These are phyloP conservation scores for Platycheirus albimanus DNA, from an alignment of 2,888 invertebrate species.

Conservation along the genomic window DNA sequence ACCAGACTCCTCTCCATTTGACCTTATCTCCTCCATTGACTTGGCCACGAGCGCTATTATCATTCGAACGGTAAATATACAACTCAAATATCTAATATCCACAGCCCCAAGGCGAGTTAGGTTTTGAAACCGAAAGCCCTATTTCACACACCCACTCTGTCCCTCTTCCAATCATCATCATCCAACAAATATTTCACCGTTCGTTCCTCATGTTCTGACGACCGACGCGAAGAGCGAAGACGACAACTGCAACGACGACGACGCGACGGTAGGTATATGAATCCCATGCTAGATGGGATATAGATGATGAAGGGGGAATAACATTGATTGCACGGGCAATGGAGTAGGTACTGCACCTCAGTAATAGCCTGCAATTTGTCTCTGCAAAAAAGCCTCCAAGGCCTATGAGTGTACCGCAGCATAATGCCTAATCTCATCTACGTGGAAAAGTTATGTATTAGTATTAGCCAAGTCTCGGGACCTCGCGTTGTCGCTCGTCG, in stretches of 20 bases:
- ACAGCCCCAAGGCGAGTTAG: constrained; percentile 56
- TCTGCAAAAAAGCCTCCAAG: constrained; percentile 59
- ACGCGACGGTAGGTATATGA: not conserved
- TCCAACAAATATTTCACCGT: constrained; percentile 20
- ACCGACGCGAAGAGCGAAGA: not conserved
- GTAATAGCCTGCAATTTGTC: constrained; percentile 72
- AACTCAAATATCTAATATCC: constrained; percentile 61
- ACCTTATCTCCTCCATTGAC: constrained; percentile 59
- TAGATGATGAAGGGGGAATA: constrained; percentile 9
- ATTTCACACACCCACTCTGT: constrained; percentile 71
- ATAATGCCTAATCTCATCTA: constrained; percentile 71
- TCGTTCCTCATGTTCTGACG: constrained; percentile 32
- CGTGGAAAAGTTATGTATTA: constrained; percentile 73
- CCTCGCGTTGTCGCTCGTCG: constrained; percentile 25
- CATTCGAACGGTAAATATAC: constrained; percentile 70
- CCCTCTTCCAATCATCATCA: constrained; percentile 29
- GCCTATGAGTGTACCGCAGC: constrained; percentile 56
- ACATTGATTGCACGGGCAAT: constrained; percentile 65
- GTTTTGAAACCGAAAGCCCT: constrained; percentile 53
- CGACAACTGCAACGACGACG: not conserved
- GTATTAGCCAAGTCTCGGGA: constrained; percentile 51
- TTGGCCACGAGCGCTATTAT: constrained; percentile 56
- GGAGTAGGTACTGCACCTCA: constrained; percentile 66
- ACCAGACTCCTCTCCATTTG: constrained; percentile 36
- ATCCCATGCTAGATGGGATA: constrained; percentile 9